Conservation (phyloP, 2,113 vertebrate genomes). For the Recurvirostra avosetta region DNA sequence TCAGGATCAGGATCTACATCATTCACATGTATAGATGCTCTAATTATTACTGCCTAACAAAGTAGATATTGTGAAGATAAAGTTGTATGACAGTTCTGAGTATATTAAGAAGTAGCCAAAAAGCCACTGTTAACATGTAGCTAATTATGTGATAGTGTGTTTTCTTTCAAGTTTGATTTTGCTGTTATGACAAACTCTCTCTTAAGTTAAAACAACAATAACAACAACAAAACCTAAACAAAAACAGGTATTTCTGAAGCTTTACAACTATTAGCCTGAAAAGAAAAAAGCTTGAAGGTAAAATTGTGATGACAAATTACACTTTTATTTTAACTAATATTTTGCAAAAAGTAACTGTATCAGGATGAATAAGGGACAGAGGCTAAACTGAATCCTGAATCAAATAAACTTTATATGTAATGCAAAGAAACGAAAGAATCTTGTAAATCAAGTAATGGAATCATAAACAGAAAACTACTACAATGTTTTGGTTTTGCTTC, state of each 20-base stretch:
- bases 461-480: background rate
- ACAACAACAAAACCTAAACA: background rate
- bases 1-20: background rate
- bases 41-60: background rate
- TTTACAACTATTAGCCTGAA: background rate
- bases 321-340: background rate
- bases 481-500: background rate
- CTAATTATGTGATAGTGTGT: background rate
- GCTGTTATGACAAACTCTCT: background rate
- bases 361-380: background rate
- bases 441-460: background rate
- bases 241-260: background rate
- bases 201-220: background rate
- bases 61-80: background rate
- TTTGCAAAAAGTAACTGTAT: background rate
- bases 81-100: background rate
- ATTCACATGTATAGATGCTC: background rate
- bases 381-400: background rate
- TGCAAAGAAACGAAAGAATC: background rate
- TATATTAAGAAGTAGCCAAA: background rate
- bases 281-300: background rate
- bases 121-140: background rate
- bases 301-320: background rate
- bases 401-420: background rate
- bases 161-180: background rate